Base-by-base conservation (phyloP, 2,888 invertebrate species). In the Philereme vetulata region DNA sequence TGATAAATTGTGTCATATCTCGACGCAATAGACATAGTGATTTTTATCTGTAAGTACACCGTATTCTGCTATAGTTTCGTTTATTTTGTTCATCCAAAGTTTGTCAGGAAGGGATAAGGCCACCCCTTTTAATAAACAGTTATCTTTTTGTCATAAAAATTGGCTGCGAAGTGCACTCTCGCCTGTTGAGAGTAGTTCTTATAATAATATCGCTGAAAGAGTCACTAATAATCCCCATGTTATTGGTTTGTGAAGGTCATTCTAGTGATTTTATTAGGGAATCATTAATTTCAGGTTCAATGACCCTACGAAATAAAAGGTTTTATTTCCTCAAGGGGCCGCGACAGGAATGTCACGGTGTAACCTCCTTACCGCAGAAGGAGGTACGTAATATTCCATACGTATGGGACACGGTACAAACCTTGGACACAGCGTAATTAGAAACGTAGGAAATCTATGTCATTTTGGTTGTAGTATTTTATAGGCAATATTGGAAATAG, bases 291-390 rank as follows among this genome's bases (percentile, higher is more conserved):
- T 11, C 44, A 11, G 10, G 60, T 50, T 10, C 63, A 72, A 70
- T 60, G 62, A 60, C 64, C 66, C 60, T 59, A 40, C 45, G 61
- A 67, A 64, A 65, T 67, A 64, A 63, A 64, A 60, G 56, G 47
- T 55, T 48, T 56, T 46, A 51, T 60, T 57, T 38, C 46, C 32
- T 50, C 46, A 35, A 33, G 56, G 48, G 49, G 56, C 35, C 42
- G 49, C 35, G 48, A 35, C 51, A 43, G 44, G 68, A 63, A 69
- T 63, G 65, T 36, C 43, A 51, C 64, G 60, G 61, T 72, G 65
- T 67, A 66, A 70, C 67, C 64, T 67, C 53, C 48, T 55, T 61
- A 47, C 62, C 56, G 48, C 53, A 58, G 44, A 51, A 63, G 61
- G 61, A 64, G 60, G 52, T 56, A 57, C 62, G 54, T 60, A 64